These are phyloP conservation scores for Brachyalestes nurse DNA, from an alignment of 2,797 vertebrate genomes.

Conservation along the genomic window DNA sequence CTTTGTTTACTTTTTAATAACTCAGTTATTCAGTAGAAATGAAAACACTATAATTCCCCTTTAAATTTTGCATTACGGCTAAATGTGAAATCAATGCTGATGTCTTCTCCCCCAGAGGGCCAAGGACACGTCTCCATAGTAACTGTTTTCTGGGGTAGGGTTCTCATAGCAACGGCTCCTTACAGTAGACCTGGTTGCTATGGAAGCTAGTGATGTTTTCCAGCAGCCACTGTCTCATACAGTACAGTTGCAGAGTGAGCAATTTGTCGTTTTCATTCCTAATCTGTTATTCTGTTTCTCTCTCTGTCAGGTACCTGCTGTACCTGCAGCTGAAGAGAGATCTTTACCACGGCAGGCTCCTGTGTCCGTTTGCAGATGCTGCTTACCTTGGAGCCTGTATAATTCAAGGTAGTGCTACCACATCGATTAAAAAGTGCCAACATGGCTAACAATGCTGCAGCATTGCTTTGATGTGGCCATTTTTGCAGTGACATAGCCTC, in stretches of 20 bases:
- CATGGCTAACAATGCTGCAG: slow-evolving; percentile 58
- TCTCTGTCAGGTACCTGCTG: slow-evolving; percentile 87
- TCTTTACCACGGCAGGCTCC: slow-evolving; percentile 94
- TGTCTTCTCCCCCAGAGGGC: slow-evolving; percentile 9
- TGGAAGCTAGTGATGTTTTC: background rate
- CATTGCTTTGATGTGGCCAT: background rate
- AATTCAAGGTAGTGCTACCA: slow-evolving; percentile 85
- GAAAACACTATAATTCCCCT: background rate
- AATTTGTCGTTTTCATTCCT: background rate
- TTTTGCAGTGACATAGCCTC: background rate
- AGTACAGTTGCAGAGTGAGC: background rate
- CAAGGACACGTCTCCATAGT: slow-evolving; percentile 40
- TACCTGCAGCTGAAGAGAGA: slow-evolving; percentile 97
- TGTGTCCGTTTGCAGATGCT: slow-evolving; percentile 94
- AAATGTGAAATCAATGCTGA: background rate
- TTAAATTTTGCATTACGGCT: background rate
- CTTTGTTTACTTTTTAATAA: background rate
- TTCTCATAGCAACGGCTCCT: slow-evolving; percentile 34
- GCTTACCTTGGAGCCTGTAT: slow-evolving; percentile 95
- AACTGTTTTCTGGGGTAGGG: slow-evolving; percentile 40
- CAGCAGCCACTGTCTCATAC: background rate
- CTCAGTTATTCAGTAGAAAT: background rate
- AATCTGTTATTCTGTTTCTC: slow-evolving; percentile 18
- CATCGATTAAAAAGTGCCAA: background rate
- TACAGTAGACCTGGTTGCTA: slow-evolving; percentile 19